These are phyloP conservation scores for Pterocles orientalis DNA, from an alignment of 2,113 vertebrate species.

Conservation along the genomic window DNA sequence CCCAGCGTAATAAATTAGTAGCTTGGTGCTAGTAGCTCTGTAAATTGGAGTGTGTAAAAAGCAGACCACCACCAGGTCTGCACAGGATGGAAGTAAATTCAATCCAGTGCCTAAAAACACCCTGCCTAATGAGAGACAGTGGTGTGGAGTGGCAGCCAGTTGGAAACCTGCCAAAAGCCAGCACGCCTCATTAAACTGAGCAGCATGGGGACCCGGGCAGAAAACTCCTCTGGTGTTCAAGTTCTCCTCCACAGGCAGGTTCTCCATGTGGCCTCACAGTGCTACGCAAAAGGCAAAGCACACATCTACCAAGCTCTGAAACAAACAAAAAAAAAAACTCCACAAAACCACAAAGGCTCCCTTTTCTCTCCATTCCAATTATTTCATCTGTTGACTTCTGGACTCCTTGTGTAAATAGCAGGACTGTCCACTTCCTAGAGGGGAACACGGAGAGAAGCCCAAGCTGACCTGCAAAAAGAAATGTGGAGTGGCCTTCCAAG, in stretches of 20 bases:
- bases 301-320: neutral
- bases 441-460: neutral
- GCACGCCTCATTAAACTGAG: neutral
- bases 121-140: neutral
- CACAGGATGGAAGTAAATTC: neutral
- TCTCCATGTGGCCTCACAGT: neutral
- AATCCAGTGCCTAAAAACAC: neutral
- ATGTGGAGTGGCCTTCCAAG: neutral
- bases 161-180: neutral
- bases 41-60: conserved; percentile 11
- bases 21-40: neutral
- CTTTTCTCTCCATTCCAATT: neutral
- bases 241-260: neutral
- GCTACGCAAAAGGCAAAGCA: neutral
- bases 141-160: neutral
- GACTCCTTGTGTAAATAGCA: neutral
- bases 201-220: neutral
- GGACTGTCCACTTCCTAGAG: neutral
- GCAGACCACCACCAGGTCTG: neutral
- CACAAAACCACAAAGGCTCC: neutral
- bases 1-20: conserved; percentile 3
- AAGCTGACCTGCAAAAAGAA: neutral
- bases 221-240: neutral
- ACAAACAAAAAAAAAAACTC: neutral
- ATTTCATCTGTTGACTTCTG: neutral